Base-by-base conservation (phyloP, 2,113 vertebrate species). In the Calonectris borealis region DNA sequence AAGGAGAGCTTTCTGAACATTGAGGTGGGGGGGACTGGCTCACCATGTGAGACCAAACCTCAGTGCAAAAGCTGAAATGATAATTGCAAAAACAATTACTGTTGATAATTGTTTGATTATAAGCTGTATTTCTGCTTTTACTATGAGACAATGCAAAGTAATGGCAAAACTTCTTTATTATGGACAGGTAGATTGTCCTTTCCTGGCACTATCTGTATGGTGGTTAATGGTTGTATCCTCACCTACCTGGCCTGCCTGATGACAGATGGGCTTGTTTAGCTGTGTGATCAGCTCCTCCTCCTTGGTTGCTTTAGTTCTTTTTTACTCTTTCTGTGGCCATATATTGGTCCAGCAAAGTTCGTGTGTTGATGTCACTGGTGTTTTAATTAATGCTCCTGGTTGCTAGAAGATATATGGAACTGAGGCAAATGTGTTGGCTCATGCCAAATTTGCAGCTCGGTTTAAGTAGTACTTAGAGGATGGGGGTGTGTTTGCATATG, bases 91-190 rank as follows among this genome's bases (percentile, higher is more conserved):
- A 44, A 1, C 16, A 84, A 19, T 11, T n/a, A 13, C 16, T 48
- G 11, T 4, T 49, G 29, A 7, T 7, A 31, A 78, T 22, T 4
- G 0, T 13, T 34, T 57, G 8, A 19, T 17, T 21, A 3, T 20
- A 31, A 62, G 24, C 4, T 31, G 14, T 14, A 34, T 90, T 80
- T 55, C 42, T 79, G 42, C 16, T 91, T 77, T 80, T 84, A 21
- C 27, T 48, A 5, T 24, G n/a, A 60, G 57, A 69, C 6, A 34
- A 7, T 29, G 36, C 25, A 36, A 61, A 54, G 78, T 17, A 68
- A 68, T 15, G 48, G 14, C 9, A 61, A 36, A 71, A 17, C 6
- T 40, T 32, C 49, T 48, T 57, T 32, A 8, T 32, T 13, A 32
- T 2, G 34, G 27, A 9, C 16, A 6, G 13, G 36, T 29, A 65